Evolutionary conservation across 2,113 vertebrate genomes (phyloP).

Genomic region (Gobius niger): DNA sequence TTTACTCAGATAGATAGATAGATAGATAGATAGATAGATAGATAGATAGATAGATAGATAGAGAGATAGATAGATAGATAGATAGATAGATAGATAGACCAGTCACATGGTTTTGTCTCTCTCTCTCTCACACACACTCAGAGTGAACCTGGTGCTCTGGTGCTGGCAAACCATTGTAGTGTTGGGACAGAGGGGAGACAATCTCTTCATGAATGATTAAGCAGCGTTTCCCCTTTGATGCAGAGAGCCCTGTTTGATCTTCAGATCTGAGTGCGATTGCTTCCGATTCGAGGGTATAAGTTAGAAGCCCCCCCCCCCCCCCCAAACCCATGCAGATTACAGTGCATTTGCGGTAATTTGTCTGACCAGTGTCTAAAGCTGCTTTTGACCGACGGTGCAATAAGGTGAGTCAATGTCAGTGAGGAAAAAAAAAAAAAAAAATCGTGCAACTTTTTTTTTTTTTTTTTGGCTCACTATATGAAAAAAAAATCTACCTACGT

Average conservation of each 20-base stretch:
- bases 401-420: constrained; percentile 6
- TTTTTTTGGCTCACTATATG: no score
- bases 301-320: not conserved
- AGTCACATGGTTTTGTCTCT: constrained; percentile 72
- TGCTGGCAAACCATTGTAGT: constrained; percentile 75
- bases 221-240: constrained; percentile 71
- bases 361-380: not conserved
- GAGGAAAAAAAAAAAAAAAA: not conserved
- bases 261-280: constrained; percentile 20
- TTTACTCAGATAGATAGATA: constrained; percentile 23
- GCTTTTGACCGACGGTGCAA: not conserved
- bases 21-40: no score
- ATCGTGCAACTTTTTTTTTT: not conserved
- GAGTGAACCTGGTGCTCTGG: constrained; percentile 66
- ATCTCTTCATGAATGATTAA: constrained; percentile 79
- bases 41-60: constrained; percentile 14
- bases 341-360: constrained; percentile 2
- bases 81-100: constrained; percentile 32
- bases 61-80: not conserved
- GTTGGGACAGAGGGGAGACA: constrained; percentile 70
- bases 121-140: constrained; percentile 39
- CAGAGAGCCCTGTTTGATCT: constrained; percentile 69
- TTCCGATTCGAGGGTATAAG: not conserved
- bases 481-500: no score
- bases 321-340: not conserved